Percentiles rank a stretch among this genome's conserved stretches.
These are phyloP conservation scores for Chloroclysta siterata DNA, from an alignment of 2,888 invertebrate species.

Conservation along the genomic window DNA sequence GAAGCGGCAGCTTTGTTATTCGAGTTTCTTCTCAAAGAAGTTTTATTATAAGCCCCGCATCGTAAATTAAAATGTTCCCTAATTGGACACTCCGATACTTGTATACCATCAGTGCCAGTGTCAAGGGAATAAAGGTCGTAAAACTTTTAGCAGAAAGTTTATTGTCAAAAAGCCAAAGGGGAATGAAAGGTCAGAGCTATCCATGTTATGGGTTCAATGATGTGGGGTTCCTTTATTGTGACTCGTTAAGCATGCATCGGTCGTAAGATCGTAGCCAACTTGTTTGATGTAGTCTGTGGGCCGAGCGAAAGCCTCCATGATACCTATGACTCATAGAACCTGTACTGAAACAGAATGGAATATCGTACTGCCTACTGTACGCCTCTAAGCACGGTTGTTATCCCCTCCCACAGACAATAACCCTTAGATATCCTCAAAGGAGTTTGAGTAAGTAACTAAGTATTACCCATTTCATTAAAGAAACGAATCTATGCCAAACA, in stretches of 20 bases:
- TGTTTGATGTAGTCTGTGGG: no score
- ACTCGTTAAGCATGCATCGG: neutral
- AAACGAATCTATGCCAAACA: no score
- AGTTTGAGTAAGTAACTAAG: no score
- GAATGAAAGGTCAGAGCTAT: slow-evolving; percentile 9
- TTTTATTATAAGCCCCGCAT: slow-evolving; percentile 13
- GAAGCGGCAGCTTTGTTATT: slow-evolving; percentile 4
- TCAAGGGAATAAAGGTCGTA: slow-evolving; percentile 21
- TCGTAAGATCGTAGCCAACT: neutral
- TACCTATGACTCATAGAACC: no score
- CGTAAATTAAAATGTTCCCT: slow-evolving; percentile 19
- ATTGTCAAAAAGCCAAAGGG: slow-evolving; percentile 9
- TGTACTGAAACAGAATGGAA: no score
- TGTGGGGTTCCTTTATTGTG: neutral
- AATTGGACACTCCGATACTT: slow-evolving; percentile 26
- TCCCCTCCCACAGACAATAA: no score
- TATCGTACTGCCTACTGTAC: no score
- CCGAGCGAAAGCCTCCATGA: no score
- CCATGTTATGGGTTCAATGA: neutral
- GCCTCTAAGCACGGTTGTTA: no score
- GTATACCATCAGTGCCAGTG: slow-evolving; percentile 7
- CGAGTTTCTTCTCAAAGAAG: slow-evolving; percentile 11
- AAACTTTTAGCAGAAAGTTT: neutral
- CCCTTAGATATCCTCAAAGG: no score
- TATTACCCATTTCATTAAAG: no score